A percentile compares a stretch with the other conserved stretches of the same genome.
Conservation (phyloP, 2,888 invertebrate genomes). For the Macaria notata region DNA sequence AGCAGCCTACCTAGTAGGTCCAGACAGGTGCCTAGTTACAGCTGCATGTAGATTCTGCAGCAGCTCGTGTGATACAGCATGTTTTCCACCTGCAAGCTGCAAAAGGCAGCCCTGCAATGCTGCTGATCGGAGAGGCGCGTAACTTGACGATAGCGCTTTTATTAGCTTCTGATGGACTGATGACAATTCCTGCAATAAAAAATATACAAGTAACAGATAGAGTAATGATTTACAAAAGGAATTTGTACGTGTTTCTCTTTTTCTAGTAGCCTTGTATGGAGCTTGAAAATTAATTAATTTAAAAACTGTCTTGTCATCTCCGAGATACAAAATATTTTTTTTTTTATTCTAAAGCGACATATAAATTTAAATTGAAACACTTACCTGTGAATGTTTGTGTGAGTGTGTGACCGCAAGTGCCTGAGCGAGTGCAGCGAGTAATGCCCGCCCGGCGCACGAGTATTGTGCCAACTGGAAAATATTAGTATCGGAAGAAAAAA, state of each 20-base stretch:
- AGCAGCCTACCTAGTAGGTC: too few relatives aligned
- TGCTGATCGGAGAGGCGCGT: conserved; percentile 70
- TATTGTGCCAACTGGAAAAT: conserved; percentile 42
- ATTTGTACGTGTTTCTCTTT: too few relatives aligned
- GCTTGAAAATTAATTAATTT: too few relatives aligned
- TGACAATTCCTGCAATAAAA: conserved; percentile 55
- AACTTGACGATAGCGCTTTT: conserved; percentile 64
- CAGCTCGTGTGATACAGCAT: conserved; percentile 48
- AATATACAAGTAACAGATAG: not conserved
- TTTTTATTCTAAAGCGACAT: too few relatives aligned
- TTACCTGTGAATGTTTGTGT: too few relatives aligned
- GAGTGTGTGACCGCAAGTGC: conserved; percentile 42
- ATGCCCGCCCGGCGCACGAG: conserved; percentile 46
- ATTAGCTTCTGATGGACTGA: conserved; percentile 69
- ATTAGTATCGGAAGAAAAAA: too few relatives aligned
- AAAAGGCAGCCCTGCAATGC: conserved; percentile 71
- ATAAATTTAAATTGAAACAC: too few relatives aligned
- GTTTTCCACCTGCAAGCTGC: conserved; percentile 47
- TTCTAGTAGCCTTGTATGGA: too few relatives aligned
- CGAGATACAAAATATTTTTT: too few relatives aligned
- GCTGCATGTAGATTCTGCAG: conserved; percentile 52
- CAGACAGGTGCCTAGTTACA: conserved; percentile 33
- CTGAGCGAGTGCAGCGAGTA: conserved; percentile 53
- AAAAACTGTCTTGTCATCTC: too few relatives aligned
- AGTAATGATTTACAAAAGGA: too few relatives aligned